A percentile compares a stretch with the other conserved stretches of the same genome.
These are phyloP conservation scores for Pseudobourletiella spinata DNA, from an alignment of 1,140 invertebrate species.

Conservation along the genomic window DNA sequence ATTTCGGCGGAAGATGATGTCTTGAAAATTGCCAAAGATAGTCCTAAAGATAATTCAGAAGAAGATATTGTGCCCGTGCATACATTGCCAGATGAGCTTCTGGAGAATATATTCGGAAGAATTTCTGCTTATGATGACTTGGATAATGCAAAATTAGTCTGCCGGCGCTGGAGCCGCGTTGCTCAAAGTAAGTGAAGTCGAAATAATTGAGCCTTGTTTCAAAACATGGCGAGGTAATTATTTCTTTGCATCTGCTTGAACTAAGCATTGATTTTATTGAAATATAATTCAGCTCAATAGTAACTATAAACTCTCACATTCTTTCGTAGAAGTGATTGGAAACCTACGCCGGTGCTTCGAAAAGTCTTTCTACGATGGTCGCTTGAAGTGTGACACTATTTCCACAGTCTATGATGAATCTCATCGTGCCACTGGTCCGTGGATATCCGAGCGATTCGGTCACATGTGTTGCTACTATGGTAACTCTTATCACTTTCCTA, in stretches of 20 bases:
- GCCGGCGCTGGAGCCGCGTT: constrained; percentile 69
- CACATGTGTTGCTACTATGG: constrained; percentile 36
- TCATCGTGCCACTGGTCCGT: constrained; percentile 8
- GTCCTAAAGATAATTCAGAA: too few relatives aligned
- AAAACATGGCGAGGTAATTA: constrained; percentile 1
- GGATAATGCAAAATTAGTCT: constrained; percentile 72
- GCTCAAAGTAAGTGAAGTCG: constrained; percentile 59
- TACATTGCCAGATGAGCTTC: constrained; percentile 73
- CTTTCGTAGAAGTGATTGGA: constrained; percentile 17
- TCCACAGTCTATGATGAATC: constrained; percentile 5
- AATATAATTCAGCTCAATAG: too few relatives aligned
- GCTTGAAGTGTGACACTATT: constrained; percentile 21
- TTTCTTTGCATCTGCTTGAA: constrained; percentile 7
- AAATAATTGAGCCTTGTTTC: background rate
- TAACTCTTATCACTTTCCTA: constrained; percentile 5
- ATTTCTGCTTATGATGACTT: constrained; percentile 84
- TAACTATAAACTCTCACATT: too few relatives aligned
- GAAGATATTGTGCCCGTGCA: background rate
- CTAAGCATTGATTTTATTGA: constrained; percentile 9
- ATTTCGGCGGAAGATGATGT: too few relatives aligned
- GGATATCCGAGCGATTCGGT: constrained; percentile 32
- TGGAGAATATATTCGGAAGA: constrained; percentile 82
- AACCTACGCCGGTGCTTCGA: constrained; percentile 23
- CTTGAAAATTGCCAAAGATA: too few relatives aligned
- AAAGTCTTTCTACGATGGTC: constrained; percentile 25